Percentiles rank a stretch among this genome's conserved stretches.
These are phyloP conservation scores for Pachypsylla venusta DNA, from an alignment of 1,140 invertebrate species.

Conservation along the genomic window DNA sequence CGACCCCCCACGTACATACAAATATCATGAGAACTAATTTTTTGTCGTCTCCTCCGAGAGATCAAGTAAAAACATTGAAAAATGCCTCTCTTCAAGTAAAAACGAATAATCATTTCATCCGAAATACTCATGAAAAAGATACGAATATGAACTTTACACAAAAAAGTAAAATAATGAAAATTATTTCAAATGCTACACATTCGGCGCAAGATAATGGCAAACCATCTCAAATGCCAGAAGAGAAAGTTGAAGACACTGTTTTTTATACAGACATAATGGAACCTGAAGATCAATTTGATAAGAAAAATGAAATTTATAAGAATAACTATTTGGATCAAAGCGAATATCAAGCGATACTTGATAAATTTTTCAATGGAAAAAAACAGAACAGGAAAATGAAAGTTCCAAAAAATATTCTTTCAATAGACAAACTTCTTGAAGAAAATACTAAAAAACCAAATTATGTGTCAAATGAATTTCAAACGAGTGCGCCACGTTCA, in stretches of 20 bases:
- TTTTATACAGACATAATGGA: slow-evolving; percentile 4
- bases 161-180: too few relatives aligned
- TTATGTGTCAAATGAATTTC: neutral
- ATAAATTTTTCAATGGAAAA: slow-evolving; percentile 8
- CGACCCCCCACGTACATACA: neutral
- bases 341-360: slow-evolving; percentile 7
- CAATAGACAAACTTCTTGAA: neutral
- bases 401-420: slow-evolving; percentile 3
- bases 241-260: slow-evolving; percentile 5
- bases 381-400: slow-evolving; percentile 9
- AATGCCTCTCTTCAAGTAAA: too few relatives aligned
- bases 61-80: too few relatives aligned
- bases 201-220: too few relatives aligned
- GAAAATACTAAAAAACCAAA: slow-evolving; percentile 4
- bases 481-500: neutral
- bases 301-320: slow-evolving; percentile 6
- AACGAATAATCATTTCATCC: too few relatives aligned
- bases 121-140: too few relatives aligned
- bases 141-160: too few relatives aligned
- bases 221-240: neutral
- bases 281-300: slow-evolving; percentile 2
- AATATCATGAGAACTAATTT: neutral
- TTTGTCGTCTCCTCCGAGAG: too few relatives aligned
- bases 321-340: slow-evolving; percentile 6
- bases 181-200: too few relatives aligned